A percentile compares a stretch with the other conserved stretches of the same genome.
Evolutionary conservation across 2,888 invertebrate genomes (phyloP).

Genomic region (Elmis aenea): DNA sequence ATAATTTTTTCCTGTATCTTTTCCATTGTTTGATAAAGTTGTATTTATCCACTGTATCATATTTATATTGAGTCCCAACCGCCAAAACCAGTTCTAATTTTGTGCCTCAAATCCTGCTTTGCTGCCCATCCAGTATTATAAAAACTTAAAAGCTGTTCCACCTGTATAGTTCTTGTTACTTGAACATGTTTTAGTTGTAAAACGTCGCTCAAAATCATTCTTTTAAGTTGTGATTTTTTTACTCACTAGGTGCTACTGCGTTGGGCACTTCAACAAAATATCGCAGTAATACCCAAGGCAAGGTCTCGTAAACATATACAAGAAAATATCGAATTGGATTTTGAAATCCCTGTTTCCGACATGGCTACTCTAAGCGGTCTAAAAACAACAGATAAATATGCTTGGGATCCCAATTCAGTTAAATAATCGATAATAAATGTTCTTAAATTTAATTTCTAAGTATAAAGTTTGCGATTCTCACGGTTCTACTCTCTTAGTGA

Average conservation of each 20-base stretch:
- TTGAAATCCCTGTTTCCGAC: constrained; percentile 51
- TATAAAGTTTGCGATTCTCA: constrained; percentile 12
- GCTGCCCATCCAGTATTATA: too few species aligned
- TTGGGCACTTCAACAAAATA: constrained; percentile 71
- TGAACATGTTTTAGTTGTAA: too few species aligned
- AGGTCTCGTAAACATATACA: constrained; percentile 52
- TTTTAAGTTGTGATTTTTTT: not conserved
- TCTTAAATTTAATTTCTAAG: constrained; percentile 1
- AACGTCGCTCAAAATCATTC: not conserved
- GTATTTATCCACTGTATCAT: too few species aligned
- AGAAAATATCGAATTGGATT: constrained; percentile 57
- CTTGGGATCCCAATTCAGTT: constrained; percentile 56
- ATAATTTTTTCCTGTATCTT: too few species aligned
- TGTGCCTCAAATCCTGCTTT: too few species aligned
- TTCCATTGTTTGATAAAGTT: too few species aligned
- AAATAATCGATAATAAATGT: constrained; percentile 37
- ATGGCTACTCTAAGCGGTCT: constrained; percentile 50
- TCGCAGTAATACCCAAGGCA: constrained; percentile 67
- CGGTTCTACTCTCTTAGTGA: too few species aligned
- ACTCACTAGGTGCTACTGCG: constrained; percentile 55
- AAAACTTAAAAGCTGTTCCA: too few species aligned
- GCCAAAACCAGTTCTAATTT: too few species aligned
- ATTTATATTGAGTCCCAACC: too few species aligned
- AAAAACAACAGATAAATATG: constrained; percentile 47
- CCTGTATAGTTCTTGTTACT: too few species aligned